A percentile compares a stretch with the other conserved stretches of the same genome.
phyloP scores from a whole-genome alignment of 2,888 invertebrate species.

The Acanthosepion lycidas region DNA sequence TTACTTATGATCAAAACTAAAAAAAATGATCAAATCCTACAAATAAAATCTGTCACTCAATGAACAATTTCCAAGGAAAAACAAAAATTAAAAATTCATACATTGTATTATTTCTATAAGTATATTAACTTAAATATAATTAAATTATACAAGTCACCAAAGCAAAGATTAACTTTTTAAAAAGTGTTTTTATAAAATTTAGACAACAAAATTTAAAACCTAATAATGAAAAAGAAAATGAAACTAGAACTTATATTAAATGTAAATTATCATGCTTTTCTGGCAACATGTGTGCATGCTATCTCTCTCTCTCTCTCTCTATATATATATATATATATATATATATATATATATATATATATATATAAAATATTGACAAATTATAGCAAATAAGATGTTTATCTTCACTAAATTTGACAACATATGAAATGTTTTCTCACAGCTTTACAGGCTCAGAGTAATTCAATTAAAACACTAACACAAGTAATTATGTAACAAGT shows the following conservation, averaged over 20 bases:
- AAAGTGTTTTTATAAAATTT: neutral
- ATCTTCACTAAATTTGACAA: neutral
- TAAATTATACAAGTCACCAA: too few species aligned
- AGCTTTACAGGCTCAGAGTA: neutral
- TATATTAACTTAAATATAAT: too few species aligned
- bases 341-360: too few species aligned
- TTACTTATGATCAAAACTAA: too few species aligned
- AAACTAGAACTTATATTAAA: neutral
- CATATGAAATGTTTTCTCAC: neutral
- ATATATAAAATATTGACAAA: neutral
- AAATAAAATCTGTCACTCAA: too few species aligned
- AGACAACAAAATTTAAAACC: too few species aligned
- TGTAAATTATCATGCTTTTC: neutral
- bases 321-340: too few species aligned
- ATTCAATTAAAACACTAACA: slow-evolving; percentile 8
- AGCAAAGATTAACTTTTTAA: neutral
- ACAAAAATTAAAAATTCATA: too few species aligned
- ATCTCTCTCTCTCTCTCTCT: too few species aligned
- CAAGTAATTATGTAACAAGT: neutral
- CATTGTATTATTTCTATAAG: too few species aligned
- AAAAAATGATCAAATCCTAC: too few species aligned
- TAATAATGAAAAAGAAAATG: neutral
- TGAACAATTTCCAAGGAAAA: too few species aligned
- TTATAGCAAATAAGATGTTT: neutral
- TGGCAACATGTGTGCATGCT: neutral